A percentile compares a stretch with the other conserved stretches of the same genome.
These are phyloP conservation scores for Ciconia boyciana DNA, from an alignment of 2,113 vertebrate genomes.

Conservation along the genomic window DNA sequence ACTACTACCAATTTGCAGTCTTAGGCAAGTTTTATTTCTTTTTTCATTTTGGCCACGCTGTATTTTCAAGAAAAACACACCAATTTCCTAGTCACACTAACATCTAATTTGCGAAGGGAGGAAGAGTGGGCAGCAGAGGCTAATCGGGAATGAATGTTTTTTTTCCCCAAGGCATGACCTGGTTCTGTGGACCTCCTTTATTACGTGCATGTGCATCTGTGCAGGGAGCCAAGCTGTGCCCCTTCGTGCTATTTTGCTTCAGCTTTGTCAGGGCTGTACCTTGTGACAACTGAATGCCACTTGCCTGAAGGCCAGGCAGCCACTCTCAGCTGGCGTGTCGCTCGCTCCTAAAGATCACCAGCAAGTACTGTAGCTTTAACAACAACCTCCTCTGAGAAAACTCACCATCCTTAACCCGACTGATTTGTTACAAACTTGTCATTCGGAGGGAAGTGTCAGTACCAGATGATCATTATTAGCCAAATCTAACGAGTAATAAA, in stretches of 20 bases:
- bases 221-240: not conserved
- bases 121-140: not conserved
- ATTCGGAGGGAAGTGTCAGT: not conserved
- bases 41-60: not conserved
- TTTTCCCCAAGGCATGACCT: not conserved
- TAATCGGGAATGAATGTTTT: not conserved
- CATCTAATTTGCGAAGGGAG: not conserved
- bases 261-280: conserved; percentile 22
- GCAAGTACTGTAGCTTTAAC: conserved; percentile 37
- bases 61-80: not conserved
- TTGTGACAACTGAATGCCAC: conserved; percentile 22
- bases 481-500: not conserved
- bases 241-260: not conserved
- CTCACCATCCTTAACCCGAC: not conserved
- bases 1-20: not conserved
- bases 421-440: not conserved
- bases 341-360: conserved; percentile 1
- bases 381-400: not conserved
- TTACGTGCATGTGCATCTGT: not conserved
- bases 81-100: not conserved
- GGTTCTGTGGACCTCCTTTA: conserved; percentile 25
- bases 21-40: not conserved
- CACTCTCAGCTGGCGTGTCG: not conserved
- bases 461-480: not conserved
- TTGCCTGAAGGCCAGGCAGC: not conserved